phyloP scores from a whole-genome alignment of 1,140 invertebrate genomes.

The Cherax destructor region DNA sequence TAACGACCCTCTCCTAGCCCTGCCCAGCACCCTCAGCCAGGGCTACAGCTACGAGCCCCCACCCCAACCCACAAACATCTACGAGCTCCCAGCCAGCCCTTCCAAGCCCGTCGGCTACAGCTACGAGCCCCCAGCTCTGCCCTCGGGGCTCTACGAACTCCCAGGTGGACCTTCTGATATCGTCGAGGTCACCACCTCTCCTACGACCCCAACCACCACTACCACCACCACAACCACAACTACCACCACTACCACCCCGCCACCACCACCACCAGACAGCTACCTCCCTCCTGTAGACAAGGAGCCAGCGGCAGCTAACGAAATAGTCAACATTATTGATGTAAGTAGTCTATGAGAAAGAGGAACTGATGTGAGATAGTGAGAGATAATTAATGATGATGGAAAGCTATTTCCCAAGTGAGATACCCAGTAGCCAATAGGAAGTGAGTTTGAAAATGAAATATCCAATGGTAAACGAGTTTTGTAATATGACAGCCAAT shows the following conservation, averaged over 20 bases:
- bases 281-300: constrained; percentile 2
- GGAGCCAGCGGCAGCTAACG: background rate
- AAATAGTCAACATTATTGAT: background rate
- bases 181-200: background rate
- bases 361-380: background rate
- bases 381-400: too few relatives aligned
- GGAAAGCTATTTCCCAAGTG: too few relatives aligned
- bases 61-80: constrained; percentile 29
- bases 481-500: too few relatives aligned
- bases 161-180: constrained; percentile 1
- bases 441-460: too few relatives aligned
- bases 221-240: constrained; percentile 52
- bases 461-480: too few relatives aligned
- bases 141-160: constrained; percentile 55
- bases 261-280: constrained; percentile 22
- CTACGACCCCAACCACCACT: constrained; percentile 24
- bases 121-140: constrained; percentile 36
- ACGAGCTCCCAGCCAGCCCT: constrained; percentile 34
- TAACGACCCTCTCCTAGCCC: background rate
- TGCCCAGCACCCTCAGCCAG: background rate
- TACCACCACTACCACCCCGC: constrained; percentile 26
- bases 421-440: too few relatives aligned
- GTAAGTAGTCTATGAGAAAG: background rate
- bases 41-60: constrained; percentile 38
- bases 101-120: constrained; percentile 9